Percentiles rank a stretch among this genome's conserved stretches.
phyloP scores from a whole-genome alignment of 2,797 vertebrate species.

The Emydoidea blandingii region DNA sequence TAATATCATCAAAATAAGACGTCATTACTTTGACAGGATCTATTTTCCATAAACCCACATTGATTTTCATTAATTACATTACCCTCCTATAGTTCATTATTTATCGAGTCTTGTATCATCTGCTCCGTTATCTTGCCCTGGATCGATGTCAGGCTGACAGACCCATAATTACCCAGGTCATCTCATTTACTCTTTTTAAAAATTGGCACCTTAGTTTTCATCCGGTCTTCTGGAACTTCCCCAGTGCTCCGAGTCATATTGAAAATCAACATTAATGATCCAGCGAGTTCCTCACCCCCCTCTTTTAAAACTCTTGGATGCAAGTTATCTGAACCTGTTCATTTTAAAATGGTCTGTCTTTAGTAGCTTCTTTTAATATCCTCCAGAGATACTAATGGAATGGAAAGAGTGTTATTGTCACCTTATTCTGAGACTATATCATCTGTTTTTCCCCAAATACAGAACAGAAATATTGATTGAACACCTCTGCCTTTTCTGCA shows the following conservation, averaged over 20 bases:
- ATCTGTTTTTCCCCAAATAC: neutral
- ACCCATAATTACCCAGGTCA: neutral
- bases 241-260: neutral
- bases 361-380: neutral
- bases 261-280: neutral
- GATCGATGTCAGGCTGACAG: neutral
- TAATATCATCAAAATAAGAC: neutral
- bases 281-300: neutral
- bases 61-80: neutral
- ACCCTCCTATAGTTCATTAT: neutral
- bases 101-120: neutral
- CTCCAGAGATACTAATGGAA: neutral
- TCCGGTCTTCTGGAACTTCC: neutral
- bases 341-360: neutral
- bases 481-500: neutral
- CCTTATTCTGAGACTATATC: neutral
- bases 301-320: neutral
- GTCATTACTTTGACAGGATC: neutral
- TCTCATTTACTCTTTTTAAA: neutral
- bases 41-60: neutral
- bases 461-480: neutral
- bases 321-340: neutral
- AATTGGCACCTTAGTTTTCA: neutral
- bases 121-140: neutral
- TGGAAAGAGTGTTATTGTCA: neutral